Base-by-base conservation (phyloP, 1,140 invertebrate species). In the Drosophila sechellia region DNA sequence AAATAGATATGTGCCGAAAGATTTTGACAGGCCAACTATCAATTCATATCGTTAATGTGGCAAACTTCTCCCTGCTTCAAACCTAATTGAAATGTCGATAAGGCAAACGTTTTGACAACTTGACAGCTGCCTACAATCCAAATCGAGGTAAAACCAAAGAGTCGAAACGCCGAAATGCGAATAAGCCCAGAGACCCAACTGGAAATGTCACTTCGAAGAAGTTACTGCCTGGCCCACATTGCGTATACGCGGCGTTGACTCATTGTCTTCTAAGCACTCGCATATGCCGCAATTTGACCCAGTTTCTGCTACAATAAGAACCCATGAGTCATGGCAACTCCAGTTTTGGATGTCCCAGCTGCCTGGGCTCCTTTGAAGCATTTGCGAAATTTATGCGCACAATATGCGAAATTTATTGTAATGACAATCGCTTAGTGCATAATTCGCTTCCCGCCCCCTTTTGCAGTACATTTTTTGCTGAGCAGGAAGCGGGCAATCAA, bases 381-480 rank as follows among this genome's bases (percentile, higher is more conserved):
- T 76, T 57, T 72, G 70, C 83, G 65, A 79, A 87, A 86, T 87
- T 86, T 86, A 86, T 86, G 83, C 83, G 84, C 84, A 83, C 83
- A 86, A 86, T 87, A 86, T 86, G 83, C 83, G 83, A 86, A 86
- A 86, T 86, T 86, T 86, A 86, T 86, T 86, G 83, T 86, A 86
- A 86, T 87, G 81, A 81, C 83, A 86, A 81, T 60, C 83, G 83
- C 83, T 86, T 86, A 86, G 83, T 81, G 83, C 83, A 86, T 86
- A 86, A 86, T 86, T 81, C 78, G 81, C 43, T 40, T 34, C 60
- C 53, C 61, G 43, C 54, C 61, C 61, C 72, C 55, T 54, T 34
- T 42, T 25, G 17, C 42, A 22, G 35, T 70, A 40, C 46, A 39
- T 15, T 65, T 31, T 39, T 49, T 22, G 37, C 10, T 15, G 63